Base-by-base conservation (phyloP, 2,797 vertebrate genomes). In the Etheostoma perlongum region DNA sequence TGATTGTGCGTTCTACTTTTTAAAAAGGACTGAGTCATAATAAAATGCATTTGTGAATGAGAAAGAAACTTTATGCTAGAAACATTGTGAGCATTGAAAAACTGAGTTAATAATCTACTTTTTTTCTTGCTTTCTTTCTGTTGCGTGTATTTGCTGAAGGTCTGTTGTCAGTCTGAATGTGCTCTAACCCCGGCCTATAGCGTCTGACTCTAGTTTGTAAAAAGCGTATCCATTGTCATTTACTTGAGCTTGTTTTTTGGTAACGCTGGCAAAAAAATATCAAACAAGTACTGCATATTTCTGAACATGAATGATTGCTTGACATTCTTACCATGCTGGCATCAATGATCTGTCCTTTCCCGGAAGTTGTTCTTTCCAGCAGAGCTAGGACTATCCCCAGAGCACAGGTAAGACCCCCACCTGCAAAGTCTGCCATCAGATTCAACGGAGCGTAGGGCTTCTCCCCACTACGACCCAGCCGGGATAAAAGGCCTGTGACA, bases 371-470 rank as follows among this genome's bases (percentile, higher is more conserved):
- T 76, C 97, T 96, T 88, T 98, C 97, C 73, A 96, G 93, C 30
- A 99, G 94, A 1, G 98, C 96, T 48, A 95, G 77, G 63, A 96
- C 52, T 23, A 99, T 96, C 16, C 98, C 98, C 77, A 99, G 14
- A 0, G 96, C 90, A 5, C 98, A 99, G 55, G 94, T 92, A 14
- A 98, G 95, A 49, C 97, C 93, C 0, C 98, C 98, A 0, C 98
- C 98, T n/a, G 94, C 96, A 76, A 99, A 99, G 92, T 99, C 98
- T 25, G 96, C 98, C 63, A 99, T 42, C 77, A 99, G 94, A 79
- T 99, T 99, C 70, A 96, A 0, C 0, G 98, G 98, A 6, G 97
- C 91, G 0, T 91, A 94, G 0, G 97, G 98, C 73, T 96, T 97
- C 87, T 98, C 96, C 9, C 80, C 78, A 12, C 94, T 95, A 40